Base-by-base conservation (phyloP, 2,888 invertebrate species). In the Labia minor region DNA sequence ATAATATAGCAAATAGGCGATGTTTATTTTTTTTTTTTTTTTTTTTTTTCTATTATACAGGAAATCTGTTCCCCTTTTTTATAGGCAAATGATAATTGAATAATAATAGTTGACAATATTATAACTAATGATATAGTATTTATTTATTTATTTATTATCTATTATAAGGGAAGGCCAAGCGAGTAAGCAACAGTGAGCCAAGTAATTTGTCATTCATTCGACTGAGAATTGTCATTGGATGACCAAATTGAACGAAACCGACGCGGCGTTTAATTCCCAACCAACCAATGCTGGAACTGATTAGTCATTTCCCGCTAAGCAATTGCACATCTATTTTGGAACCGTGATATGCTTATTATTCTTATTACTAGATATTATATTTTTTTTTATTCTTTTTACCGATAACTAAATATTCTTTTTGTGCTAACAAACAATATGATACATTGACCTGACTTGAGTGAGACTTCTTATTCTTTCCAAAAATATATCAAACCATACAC, bases 231-330 rank as follows among this genome's bases (percentile, higher is more conserved):
- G 49, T 49, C 49, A 49, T 49, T 49, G 49, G 49, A 49, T 49
- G 49, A 49, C 49, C 49, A 49, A 49, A 49, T 16, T 11, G 49
- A 49, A 26, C 26, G 26, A 26, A 26, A 26, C 26, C 26, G 2
- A 8, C 16, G 3, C 16, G 49, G n/a, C 49, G 49, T 49, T 49
- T 49, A 49, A 49, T 49, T 49, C 49, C 16, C 49, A n/a, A 49
- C 14, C 16, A 49, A 49, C 16, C 14, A 3, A 14, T 49, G 49
- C 49, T 49, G 49, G 49, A 49, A 49, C 49, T 49, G 49, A 49
- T 49, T 49, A 14, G 49, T 49, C 49, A 49, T 49, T 49, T 49
- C 49, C 49, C 49, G 49, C 49, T 49, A 49, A n/a, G 49, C 49
- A 49, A 49, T 49, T 49, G 3, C n/a, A 49, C 2, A 49, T 49